A percentile compares a stretch with the other conserved stretches of the same genome.
Evolutionary conservation across 2,113 vertebrate species (phyloP).

Genomic region (Grammomys dolichurus): DNA sequence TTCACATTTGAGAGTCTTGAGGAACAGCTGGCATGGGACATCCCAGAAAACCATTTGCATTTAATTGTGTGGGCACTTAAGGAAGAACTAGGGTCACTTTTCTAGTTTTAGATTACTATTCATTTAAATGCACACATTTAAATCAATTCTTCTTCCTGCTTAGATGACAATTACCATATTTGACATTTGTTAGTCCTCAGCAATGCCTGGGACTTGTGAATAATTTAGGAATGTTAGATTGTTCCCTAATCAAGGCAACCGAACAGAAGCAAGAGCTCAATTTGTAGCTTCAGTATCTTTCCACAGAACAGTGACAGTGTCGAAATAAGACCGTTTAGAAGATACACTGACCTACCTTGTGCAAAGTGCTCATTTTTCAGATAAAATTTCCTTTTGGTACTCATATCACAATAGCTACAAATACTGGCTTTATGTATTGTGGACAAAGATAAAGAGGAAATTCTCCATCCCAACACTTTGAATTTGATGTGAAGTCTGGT

Average conservation of each 20-base stretch:
- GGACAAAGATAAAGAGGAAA: not conserved
- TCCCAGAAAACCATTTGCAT: slow-evolving; percentile 48
- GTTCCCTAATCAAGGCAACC: slow-evolving; percentile 69
- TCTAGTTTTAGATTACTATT: slow-evolving; percentile 44
- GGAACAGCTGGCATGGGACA: not conserved
- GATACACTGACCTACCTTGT: not conserved
- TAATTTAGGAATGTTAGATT: slow-evolving; percentile 74
- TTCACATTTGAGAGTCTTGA: not conserved
- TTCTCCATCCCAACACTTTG: not conserved
- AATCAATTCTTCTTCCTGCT: slow-evolving; percentile 62
- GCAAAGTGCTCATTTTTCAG: not conserved
- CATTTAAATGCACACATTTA: slow-evolving; percentile 71
- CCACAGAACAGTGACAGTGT: not conserved
- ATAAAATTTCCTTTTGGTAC: slow-evolving; percentile 16
- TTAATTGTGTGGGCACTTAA: slow-evolving; percentile 66
- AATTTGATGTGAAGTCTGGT: not conserved
- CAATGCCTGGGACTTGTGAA: slow-evolving; percentile 67
- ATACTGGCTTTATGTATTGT: not conserved
- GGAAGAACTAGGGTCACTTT: slow-evolving; percentile 50
- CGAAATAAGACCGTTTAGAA: slow-evolving; percentile 22
- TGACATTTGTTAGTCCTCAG: slow-evolving; percentile 75
- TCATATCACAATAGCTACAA: slow-evolving; percentile 9
- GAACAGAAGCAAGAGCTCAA: slow-evolving; percentile 55
- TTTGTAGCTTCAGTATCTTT: slow-evolving; percentile 27
- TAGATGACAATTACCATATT: slow-evolving; percentile 64